Percentiles rank a stretch among this genome's conserved stretches.
phyloP scores from a whole-genome alignment of 2,797 vertebrate species.

The Sebastes melanostomus region DNA sequence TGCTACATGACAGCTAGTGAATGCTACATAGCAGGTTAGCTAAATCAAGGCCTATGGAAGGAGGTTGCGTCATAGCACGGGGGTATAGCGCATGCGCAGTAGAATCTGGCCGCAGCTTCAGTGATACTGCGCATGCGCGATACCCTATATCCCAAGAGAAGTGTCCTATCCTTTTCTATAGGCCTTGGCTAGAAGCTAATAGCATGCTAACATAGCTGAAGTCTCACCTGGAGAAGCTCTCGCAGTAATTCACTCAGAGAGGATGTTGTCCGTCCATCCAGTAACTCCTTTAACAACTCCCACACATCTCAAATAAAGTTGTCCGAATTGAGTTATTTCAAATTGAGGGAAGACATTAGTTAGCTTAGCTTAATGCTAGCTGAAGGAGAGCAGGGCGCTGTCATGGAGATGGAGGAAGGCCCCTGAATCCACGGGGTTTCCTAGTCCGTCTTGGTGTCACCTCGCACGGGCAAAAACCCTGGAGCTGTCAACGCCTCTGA shows the following conservation, averaged over 20 bases:
- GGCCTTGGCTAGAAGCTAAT: too few species aligned
- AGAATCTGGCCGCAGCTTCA: too few species aligned
- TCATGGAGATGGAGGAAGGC: too few species aligned
- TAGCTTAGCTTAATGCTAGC: constrained; percentile 74
- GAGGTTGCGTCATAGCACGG: too few species aligned
- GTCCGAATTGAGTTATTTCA: constrained; percentile 30
- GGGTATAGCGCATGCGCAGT: too few species aligned
- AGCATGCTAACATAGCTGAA: constrained; percentile 40
- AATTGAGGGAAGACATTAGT: constrained; percentile 62
- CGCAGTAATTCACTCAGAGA: constrained; percentile 48
- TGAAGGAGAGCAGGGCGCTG: constrained; percentile 32
- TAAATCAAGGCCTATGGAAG: not conserved
- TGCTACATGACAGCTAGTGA: not conserved
- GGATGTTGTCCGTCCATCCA: constrained; percentile 51
- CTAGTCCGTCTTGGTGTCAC: constrained; percentile 56
- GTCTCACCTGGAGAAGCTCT: constrained; percentile 74
- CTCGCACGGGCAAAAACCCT: constrained; percentile 50
- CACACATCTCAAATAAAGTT: constrained; percentile 30
- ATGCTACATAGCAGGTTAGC: not conserved
- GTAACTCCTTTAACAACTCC: constrained; percentile 50
- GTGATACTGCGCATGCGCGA: too few species aligned
- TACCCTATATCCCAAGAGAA: accelerated
- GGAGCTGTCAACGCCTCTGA: constrained; percentile 59
- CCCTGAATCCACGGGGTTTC: constrained; percentile 80
- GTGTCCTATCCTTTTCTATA: too few species aligned